Percentiles rank a stretch among this genome's conserved stretches.
Conservation (phyloP, 2,888 invertebrate species). For the Hyppa rectilinea region DNA sequence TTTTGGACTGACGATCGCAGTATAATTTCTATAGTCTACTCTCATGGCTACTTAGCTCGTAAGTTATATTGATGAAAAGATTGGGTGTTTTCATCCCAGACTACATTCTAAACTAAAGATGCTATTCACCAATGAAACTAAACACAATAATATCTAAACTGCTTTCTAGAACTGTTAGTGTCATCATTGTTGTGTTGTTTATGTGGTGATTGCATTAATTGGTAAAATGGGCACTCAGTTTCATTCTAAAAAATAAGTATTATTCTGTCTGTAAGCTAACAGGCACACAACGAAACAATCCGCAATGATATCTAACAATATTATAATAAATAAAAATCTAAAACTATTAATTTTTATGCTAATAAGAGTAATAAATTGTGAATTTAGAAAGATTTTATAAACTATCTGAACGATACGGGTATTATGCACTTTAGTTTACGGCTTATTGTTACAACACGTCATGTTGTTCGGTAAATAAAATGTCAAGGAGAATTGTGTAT, state of each 20-base stretch:
- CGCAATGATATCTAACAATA: neutral
- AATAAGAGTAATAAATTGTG: neutral
- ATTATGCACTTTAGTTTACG: neutral
- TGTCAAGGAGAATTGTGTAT: slow-evolving; percentile 10
- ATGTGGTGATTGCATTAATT: neutral
- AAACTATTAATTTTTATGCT: slow-evolving; percentile 5
- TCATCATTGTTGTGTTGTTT: neutral
- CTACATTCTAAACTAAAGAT: fast-evolving
- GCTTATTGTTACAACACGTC: slow-evolving; percentile 2
- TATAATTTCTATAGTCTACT: neutral
- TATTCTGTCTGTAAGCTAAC: neutral
- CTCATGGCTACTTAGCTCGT: neutral
- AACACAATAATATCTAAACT: neutral
- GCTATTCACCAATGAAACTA: too few species aligned
- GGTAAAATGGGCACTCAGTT: too few species aligned
- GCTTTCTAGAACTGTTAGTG: too few species aligned
- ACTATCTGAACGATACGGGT: neutral
- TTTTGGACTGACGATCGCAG: neutral
- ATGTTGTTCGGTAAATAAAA: neutral
- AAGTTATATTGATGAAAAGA: neutral
- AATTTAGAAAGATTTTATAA: slow-evolving; percentile 1
- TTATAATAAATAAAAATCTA: neutral
- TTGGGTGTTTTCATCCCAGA: neutral
- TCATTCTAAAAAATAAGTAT: neutral
- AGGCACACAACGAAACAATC: neutral